Conservation (phyloP, 1,140 invertebrate species). For the Lycorma delicatula region DNA sequence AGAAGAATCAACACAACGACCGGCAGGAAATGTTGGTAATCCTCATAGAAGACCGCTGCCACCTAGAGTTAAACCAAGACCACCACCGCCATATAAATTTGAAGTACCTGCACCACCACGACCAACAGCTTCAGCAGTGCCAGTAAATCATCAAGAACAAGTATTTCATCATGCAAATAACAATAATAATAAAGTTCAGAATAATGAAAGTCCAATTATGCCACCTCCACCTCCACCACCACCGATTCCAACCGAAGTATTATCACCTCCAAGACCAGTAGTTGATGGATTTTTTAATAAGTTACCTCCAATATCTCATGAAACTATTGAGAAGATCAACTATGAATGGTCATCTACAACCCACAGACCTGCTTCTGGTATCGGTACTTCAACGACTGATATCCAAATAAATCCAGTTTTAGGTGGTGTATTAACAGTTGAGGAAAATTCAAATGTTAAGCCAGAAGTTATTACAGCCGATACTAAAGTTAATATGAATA, state of each 20-base stretch:
- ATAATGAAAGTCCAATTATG: background rate
- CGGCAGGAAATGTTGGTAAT: background rate
- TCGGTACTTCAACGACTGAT: slow-evolving; percentile 12
- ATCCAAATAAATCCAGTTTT: slow-evolving; percentile 23
- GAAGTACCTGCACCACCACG: slow-evolving; percentile 25
- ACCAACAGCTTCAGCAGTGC: slow-evolving; percentile 16
- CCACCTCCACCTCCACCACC: slow-evolving; percentile 8
- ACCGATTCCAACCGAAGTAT: slow-evolving; percentile 18
- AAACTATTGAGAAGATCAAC: slow-evolving; percentile 7
- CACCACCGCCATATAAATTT: slow-evolving; percentile 33
- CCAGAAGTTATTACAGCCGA: slow-evolving; percentile 30
- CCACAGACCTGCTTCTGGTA: slow-evolving; percentile 12
- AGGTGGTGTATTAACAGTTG: slow-evolving; percentile 22
- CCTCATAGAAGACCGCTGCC: slow-evolving; percentile 9
- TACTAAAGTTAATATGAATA: slow-evolving; percentile 24
- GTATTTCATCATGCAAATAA: no score
- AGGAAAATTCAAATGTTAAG: slow-evolving; percentile 22
- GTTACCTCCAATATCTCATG: slow-evolving; percentile 7
- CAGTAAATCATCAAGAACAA: slow-evolving; percentile 19
- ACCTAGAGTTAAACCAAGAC: slow-evolving; percentile 11
- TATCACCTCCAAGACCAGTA: slow-evolving; percentile 22
- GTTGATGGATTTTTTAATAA: slow-evolving; percentile 11
- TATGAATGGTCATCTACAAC: slow-evolving; percentile 9
- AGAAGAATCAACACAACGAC: slow-evolving; percentile 11
- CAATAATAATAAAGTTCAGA: no score